Base-by-base conservation (phyloP, 2,888 invertebrate genomes). In the Choreutis nemorana region DNA sequence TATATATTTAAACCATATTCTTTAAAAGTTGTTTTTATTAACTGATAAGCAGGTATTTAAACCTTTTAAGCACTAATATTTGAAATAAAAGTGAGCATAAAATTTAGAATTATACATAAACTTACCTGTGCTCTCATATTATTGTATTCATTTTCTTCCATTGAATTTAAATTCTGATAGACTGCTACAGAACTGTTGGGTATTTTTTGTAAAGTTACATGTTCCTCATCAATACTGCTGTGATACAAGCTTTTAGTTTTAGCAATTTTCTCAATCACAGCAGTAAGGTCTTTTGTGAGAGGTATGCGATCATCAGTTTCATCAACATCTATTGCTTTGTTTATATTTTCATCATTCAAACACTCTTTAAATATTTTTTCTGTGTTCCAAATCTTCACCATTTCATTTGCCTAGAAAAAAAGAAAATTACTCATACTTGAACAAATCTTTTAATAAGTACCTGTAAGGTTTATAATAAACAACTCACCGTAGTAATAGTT, bases 71-170 rank as follows among this genome's bases (percentile, higher is more conserved):
- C n/a, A n/a, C n/a, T n/a, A n/a, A n/a, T n/a, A n/a, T n/a, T n/a
- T n/a, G n/a, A n/a, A n/a, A n/a, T n/a, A n/a, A n/a, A n/a, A n/a
- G n/a, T n/a, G n/a, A n/a, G n/a, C n/a, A n/a, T n/a, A n/a, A 18
- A 18, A 7, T 18, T 8, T 18, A 7, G 18, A 8, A 8, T 18
- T 6, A 18, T 18, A 7, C 18, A 2, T 8, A 36, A 32, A 44
- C 51, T 50, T 67, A 85, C 85, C 65, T 89, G 84, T 10, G 72
- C 65, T 49, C 81, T 82, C 65, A 87, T 87, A 41, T 66, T 71
- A 40, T 73, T 65, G 14, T 55, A 50, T 24, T 63, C 57, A 42
- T 45, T 56, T 33, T 62, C 53, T 40, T 51, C 49, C 31, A 45
- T 31, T 39, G 41, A 34, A 20, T 62, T 48, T 33, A 85, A 48